Evolutionary conservation across 2,113 vertebrate genomes (phyloP), one percentile per base, ranked within the genome.

Genomic region (Tachysurus vachellii): DNA sequence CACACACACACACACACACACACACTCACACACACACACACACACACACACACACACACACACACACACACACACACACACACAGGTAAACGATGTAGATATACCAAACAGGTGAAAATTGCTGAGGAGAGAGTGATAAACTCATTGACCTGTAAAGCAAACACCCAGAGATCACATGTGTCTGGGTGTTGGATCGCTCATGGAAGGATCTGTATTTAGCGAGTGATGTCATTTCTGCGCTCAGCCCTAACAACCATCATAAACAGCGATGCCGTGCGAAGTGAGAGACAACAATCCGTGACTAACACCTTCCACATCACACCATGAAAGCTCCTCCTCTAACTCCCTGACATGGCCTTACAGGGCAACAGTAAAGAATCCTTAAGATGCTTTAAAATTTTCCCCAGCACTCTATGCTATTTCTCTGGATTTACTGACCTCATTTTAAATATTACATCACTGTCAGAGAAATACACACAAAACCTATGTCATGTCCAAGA

Each of bases 201-300:
- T 87, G 85, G 85, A 84, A 81, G 57, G 28, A 86, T 86, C 75
- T 56, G 85, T 92, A 89, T 93, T 92, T 92, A 90, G 92, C 81
- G 86, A 90, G 91, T 92, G 90, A 93, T 91, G 90, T 93, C 92
- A 94, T 73, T 75, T 80, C 89, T 92, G 91, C 90, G 89, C 75
- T 56, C 84, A 42, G 50, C 57, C 59, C 73, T 31, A 80, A 86
- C 88, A 81, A 44, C 8, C 54, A 82, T 85, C 84, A 91, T 77
- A 91, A 93, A 92, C 89, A 92, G 53, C 9, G 44, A 84, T 88
- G 73, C 50, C 47, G 42, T 85, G 85, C 61, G 50, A 82, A 85
- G 80, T 62, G 10, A 86, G 28, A 66, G 59, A 26, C 77, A 61
- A 79, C 66, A 83, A 62, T 70, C 44, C 71, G 50, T 89, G 90